These are phyloP conservation scores for Cladorhizidae sp. DNA, from an alignment of 37 sponge, comb jelly and placozoan species.

Conservation along the genomic window DNA sequence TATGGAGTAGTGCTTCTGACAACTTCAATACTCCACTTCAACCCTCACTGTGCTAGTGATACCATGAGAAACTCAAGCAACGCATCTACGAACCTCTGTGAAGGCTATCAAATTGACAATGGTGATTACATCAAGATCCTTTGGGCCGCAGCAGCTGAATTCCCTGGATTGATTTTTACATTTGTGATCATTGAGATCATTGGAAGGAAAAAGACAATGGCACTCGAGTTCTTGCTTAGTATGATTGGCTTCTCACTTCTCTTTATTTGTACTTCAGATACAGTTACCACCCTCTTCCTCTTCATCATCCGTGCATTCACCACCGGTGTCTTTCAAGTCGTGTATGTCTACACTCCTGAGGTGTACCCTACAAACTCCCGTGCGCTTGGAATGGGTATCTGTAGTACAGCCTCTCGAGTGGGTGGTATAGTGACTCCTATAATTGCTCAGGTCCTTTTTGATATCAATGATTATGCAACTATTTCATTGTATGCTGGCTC, in stretches of 20 bases:
- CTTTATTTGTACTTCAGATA: slow-evolving; percentile 58
- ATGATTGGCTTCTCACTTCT: slow-evolving; percentile 68
- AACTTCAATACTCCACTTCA: slow-evolving; percentile 54
- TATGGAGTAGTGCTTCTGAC: slow-evolving; percentile 73
- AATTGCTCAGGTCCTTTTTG: slow-evolving; percentile 67
- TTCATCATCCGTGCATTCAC: slow-evolving; percentile 65
- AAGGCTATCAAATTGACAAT: slow-evolving; percentile 6
- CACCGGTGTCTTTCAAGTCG: slow-evolving; percentile 78
- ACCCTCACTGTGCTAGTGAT: slow-evolving; percentile 56
- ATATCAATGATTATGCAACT: slow-evolving; percentile 38
- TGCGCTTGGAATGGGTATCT: slow-evolving; percentile 57
- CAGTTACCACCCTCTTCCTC: slow-evolving; percentile 56
- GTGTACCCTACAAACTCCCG: slow-evolving; percentile 79
- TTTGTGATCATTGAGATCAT: slow-evolving; percentile 62
- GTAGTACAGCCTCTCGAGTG: slow-evolving; percentile 55
- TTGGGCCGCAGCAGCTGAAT: slow-evolving; percentile 78
- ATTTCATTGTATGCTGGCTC: slow-evolving; percentile 45
- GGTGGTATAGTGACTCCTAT: slow-evolving; percentile 78
- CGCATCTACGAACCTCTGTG: background rate
- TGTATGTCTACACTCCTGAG: slow-evolving; percentile 85
- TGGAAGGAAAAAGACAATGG: slow-evolving; percentile 84
- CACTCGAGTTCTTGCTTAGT: slow-evolving; percentile 48
- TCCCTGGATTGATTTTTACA: slow-evolving; percentile 79
- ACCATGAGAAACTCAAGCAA: background rate
- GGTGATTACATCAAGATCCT: slow-evolving; percentile 68